Base-by-base conservation (phyloP, 2,888 invertebrate species). In the Stenurella melanura region DNA sequence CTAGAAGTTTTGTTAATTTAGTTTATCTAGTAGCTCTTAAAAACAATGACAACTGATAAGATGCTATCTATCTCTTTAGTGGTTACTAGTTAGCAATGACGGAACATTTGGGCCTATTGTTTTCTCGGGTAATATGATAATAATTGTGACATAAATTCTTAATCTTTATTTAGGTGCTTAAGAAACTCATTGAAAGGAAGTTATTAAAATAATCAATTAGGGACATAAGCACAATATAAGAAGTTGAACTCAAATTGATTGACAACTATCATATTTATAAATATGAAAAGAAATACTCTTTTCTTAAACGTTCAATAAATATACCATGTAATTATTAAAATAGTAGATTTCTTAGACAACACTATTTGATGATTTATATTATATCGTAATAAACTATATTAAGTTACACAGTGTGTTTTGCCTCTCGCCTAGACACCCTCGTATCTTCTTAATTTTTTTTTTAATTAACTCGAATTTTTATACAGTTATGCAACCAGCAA, bases 1-100 rank as follows among this genome's bases (percentile, higher is more conserved):
- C 78, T 77, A 74, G 68, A 71, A 18, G 70, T 67, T 75, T 75
- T 77, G 63, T 70, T 72, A 72, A 72, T 72, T 17, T 30, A n/a
- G 68, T 74, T 74, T 66, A 67, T 69, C 54, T 58, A 66, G 54
- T 54, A 34, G 60, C 42, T 74, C 26, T 30, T n/a, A 56, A 74
- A 66, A 60, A 74, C 74, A 74, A 74, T 74, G 68, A 69, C 63
- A 50, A 26, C 26, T 26, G 74, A 74, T 74, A 68, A 74, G 74
- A 68, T 69, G 19, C 17, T 74, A 74, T 74, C 69, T 68, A 2
- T 17, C 11, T 42, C 17, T 42, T 34, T 34, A 34, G 50, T 58
- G 21, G 19, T 58, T 58, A 17, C 2, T 56, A n/a, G 38, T 67
- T 50, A 54, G 66, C 42, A 69, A 74, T 30, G 61, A 74, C 50